phyloP scores from a whole-genome alignment of 1,140 invertebrate genomes.

The Brachionus asplanchnoidis region DNA sequence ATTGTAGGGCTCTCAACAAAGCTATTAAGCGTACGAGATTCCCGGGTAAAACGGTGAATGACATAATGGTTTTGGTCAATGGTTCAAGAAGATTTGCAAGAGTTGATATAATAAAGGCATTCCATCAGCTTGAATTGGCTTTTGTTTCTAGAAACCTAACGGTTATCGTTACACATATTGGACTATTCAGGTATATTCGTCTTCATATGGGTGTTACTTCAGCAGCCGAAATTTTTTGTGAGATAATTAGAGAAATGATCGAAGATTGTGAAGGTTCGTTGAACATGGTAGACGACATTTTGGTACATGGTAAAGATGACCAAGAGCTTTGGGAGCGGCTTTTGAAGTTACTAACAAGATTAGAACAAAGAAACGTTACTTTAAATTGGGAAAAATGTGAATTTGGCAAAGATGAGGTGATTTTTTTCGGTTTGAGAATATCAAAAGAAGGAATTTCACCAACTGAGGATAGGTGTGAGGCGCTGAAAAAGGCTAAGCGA shows the following conservation, averaged over 20 bases:
- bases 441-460: no score
- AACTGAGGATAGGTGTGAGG: no score
- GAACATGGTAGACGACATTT: neutral
- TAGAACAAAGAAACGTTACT: neutral
- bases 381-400: neutral
- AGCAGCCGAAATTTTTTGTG: neutral
- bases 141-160: constrained; percentile 42
- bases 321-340: neutral
- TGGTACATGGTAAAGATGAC: neutral
- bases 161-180: neutral
- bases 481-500: no score
- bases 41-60: constrained; percentile 47
- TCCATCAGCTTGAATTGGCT: constrained; percentile 47
- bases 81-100: constrained; percentile 44
- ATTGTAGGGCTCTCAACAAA: constrained; percentile 44
- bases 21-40: constrained; percentile 45
- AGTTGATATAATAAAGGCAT: constrained; percentile 45
- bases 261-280: neutral
- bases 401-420: neutral
- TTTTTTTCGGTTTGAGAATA: no score
- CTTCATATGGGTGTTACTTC: neutral
- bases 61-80: constrained; percentile 46
- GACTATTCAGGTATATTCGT: neutral
- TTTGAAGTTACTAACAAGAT: neutral
- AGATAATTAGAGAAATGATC: neutral